Percentiles rank a stretch among this genome's conserved stretches.
Conservation (phyloP, 2,888 invertebrate species). For the Tetragonula carbonaria region DNA sequence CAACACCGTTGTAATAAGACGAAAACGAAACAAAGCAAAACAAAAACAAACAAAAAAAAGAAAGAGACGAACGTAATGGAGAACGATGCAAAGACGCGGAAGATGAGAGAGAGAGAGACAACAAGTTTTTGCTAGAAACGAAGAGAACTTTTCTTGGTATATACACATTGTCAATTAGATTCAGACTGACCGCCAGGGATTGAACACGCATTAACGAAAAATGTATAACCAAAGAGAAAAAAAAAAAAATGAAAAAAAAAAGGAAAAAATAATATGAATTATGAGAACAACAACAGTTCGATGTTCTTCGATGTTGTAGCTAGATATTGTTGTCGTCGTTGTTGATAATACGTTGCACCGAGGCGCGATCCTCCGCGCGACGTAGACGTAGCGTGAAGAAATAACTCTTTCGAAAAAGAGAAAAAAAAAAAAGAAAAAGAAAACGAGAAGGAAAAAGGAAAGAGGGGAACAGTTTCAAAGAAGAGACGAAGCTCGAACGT, state of each 20-base stretch:
- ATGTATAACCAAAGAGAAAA: background rate
- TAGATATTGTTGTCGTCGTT: constrained; percentile 73
- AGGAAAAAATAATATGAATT: background rate
- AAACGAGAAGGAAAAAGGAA: too few relatives aligned
- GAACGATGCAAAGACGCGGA: background rate
- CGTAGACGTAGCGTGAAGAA: constrained; percentile 31
- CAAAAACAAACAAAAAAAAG: too few relatives aligned
- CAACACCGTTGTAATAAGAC: background rate
- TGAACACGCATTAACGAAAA: constrained; percentile 73
- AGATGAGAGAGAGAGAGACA: background rate
- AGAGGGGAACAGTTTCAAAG: too few relatives aligned
- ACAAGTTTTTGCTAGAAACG: constrained; percentile 48
- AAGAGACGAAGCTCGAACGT: background rate
- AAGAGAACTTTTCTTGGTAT: constrained; percentile 75
- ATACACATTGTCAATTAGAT: constrained; percentile 83
- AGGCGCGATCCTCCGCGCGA: constrained; percentile 28
- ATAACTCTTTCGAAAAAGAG: background rate
- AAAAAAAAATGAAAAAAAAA: background rate
- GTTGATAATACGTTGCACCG: constrained; percentile 64
- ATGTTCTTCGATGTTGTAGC: constrained; percentile 76
- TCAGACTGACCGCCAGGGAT: constrained; percentile 84
- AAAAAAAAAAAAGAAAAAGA: background rate
- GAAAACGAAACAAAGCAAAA: background rate
- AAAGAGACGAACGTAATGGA: background rate
- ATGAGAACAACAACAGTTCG: constrained; percentile 72